A percentile compares a stretch with the other conserved stretches of the same genome.
Conservation (phyloP, 1,140 invertebrate genomes). For the Ceratina japonica region DNA sequence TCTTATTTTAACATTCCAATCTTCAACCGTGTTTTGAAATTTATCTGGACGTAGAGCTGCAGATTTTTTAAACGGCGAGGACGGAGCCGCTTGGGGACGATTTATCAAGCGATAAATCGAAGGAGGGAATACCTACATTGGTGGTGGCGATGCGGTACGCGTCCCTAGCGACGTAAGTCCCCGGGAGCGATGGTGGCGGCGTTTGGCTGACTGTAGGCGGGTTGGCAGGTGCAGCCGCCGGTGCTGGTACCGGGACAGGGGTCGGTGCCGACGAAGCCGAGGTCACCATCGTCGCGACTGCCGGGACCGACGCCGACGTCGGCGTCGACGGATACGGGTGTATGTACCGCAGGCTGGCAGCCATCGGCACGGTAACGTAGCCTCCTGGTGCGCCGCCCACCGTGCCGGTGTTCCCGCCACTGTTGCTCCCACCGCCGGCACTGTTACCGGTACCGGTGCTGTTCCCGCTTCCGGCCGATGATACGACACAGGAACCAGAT, state of each 20-base stretch:
- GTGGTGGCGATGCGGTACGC: conserved; percentile 73
- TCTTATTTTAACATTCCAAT: no score
- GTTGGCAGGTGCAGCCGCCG: conserved; percentile 51
- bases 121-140: conserved; percentile 71
- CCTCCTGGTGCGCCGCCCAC: conserved; percentile 39
- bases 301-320: conserved; percentile 61
- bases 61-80: no score
- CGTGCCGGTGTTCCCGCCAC: conserved; percentile 24
- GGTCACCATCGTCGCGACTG: conserved; percentile 52
- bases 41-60: no score
- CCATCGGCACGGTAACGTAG: conserved; percentile 71
- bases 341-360: conserved; percentile 74
- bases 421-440: conserved; percentile 28
- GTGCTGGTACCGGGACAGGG: conserved; percentile 41
- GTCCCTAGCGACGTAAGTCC: conserved; percentile 69
- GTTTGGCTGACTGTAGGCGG: conserved; percentile 72
- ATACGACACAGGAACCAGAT: conserved; percentile 50
- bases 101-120: conserved; percentile 24
- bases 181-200: conserved; percentile 68
- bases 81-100: not conserved
- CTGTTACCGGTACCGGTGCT: conserved; percentile 57
- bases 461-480: conserved; percentile 48
- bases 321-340: conserved; percentile 75
- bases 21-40: no score
- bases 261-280: conserved; percentile 56